Evolutionary conservation across 92 coral and sea anemone species (phyloP), one percentile per base, ranked within the genome.

Genomic region (Parazoanthus atlanticus): DNA sequence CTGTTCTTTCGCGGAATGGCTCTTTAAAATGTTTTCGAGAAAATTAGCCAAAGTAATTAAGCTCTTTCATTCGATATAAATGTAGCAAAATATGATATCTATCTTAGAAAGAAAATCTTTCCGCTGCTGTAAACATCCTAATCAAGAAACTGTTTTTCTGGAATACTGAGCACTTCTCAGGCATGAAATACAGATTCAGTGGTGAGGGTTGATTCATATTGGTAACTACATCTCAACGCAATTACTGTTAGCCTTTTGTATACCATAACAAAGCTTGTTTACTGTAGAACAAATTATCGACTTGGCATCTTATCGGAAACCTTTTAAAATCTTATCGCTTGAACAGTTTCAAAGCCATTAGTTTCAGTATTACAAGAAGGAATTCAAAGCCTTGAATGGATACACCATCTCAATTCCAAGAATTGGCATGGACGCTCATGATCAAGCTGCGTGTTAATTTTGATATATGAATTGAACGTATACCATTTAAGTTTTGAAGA

Each of bases 221-320:
- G 23, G 86, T 54, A 64, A 9, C 33, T 82, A 25, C 15, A 82
- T 40, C 47, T 28, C 49, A 23, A 64, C 76, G 28, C 10, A 66
- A 82, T 36, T 65, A 70, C 76, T 82, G 33, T 65, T 38, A 38
- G 38, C 19, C 6, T 61, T 56, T 41, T 56, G 41, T 80, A n/a
- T 33, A 12, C 30, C 7, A 52, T 52, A 80, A 80, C 85, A 80
- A 80, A 80, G 71, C 31, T 54, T 80, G 85, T 80, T 80, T 80
- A 80, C 49, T 58, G 49, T 30, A 28, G 16, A 58, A 81, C 16
- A 65, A 41, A 56, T 81, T 81, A 81, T 81, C 73, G 46, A 34
- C 85, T 61, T 56, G 47, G 32, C 25, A 40, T 82, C 86, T 66
- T 82, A 82, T 66, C n/a, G 56, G 56, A 66, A 82, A 40, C 75